Evolutionary conservation across 2,797 vertebrate species (phyloP), one percentile per base, ranked within the genome.

Genomic region (Sitta carolinensis): DNA sequence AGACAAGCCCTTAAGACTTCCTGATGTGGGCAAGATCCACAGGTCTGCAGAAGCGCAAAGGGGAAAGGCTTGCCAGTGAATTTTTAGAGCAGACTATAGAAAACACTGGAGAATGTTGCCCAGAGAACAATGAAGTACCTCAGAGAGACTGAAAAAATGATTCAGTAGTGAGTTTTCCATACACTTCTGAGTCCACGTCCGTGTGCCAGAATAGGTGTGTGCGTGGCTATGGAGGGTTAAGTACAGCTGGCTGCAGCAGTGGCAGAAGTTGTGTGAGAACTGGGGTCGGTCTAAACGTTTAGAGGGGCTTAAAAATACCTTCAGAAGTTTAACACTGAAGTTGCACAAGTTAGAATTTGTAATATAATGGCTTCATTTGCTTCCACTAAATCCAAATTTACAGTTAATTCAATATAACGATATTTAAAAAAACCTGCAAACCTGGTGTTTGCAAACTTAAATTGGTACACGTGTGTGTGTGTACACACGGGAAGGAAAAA

Each of bases 121-220:
- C n/a, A 36, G 58, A 81, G 52, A 88, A 91, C 76, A 95, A 85
- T 80, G 4, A 67, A 74, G 40, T 73, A 89, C 75, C 73, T 85
- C 54, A 61, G 84, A 85, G 59, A 73, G 69, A 50, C 76, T 87
- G 91, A 78, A 92, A 94, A 89, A 93, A 86, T 51, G 5, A 61
- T 92, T 89, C 62, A 51, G 58, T 87, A 50, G 58, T 72, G 69
- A 77, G 40, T 93, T 95, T 96, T 95, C 89, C 62, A 0, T 92
- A 92, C 25, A 15, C 21, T 84, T 77, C 43, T 69, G 52, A 43
- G 57, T 74, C 70, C 14, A 5, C 84, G 85, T 84, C 73, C 2
- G 0, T 18, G 43, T 91, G 90, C 84, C 74, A 84, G 64, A 55
- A 45, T 34, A 3, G 16, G 9, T 62, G 34, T 58, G 12, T 52